A percentile compares a stretch with the other conserved stretches of the same genome.
phyloP scores from a whole-genome alignment of 1,140 invertebrate genomes.

The Phenacoccus solenopsis region DNA sequence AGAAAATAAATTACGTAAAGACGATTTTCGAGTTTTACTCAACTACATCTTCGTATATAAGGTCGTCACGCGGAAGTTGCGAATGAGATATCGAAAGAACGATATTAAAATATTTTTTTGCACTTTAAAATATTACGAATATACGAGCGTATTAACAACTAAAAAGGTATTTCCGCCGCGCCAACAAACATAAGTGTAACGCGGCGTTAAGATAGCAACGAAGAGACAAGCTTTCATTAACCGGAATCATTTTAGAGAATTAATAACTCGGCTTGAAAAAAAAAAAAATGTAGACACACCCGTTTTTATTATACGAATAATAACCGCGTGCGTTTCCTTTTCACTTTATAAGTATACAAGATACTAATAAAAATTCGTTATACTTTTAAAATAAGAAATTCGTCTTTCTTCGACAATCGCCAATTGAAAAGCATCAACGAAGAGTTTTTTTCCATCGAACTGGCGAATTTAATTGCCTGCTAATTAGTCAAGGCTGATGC shows the following conservation, averaged over 20 bases:
- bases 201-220: too few species aligned
- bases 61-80: background rate
- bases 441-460: background rate
- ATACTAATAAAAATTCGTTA: background rate
- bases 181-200: background rate
- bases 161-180: background rate
- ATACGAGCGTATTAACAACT: background rate
- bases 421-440: too few species aligned
- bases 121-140: background rate
- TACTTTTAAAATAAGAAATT: background rate
- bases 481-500: background rate
- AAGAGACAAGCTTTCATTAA: background rate
- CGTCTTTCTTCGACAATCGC: too few species aligned
- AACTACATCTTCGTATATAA: too few species aligned
- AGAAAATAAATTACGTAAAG: too few species aligned
- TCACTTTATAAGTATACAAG: background rate
- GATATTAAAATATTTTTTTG: background rate
- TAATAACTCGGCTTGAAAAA: background rate
- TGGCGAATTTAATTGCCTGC: background rate
- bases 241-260: background rate
- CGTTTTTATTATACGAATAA: background rate
- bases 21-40: too few species aligned
- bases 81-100: background rate
- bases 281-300: background rate
- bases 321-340: background rate